Conservation (phyloP, 2,113 vertebrate genomes). For the Telmatochromis sp. region DNA sequence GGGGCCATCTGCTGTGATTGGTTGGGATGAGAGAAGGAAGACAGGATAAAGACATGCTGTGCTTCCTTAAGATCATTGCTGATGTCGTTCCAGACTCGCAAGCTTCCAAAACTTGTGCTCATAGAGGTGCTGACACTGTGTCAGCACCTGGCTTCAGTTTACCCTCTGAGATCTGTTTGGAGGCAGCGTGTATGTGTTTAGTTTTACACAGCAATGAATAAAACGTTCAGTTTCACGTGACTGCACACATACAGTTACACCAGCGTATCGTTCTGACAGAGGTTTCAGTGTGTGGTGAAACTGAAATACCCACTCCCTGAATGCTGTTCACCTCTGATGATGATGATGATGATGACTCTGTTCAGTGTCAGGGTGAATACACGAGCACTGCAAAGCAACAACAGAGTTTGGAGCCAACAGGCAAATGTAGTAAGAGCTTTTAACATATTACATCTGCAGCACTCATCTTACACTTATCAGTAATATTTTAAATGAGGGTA, state of each 20-base stretch:
- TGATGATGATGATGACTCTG: not conserved
- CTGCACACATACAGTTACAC: not conserved
- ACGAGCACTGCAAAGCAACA: not conserved
- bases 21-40: too few relatives aligned
- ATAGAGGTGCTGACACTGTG: not conserved
- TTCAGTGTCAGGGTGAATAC: not conserved
- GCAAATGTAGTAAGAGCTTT: constrained; percentile 52
- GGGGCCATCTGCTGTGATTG: too few relatives aligned
- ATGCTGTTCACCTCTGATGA: not conserved
- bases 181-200: not conserved
- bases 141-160: not conserved
- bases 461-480: constrained; percentile 66
- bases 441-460: constrained; percentile 46
- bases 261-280: not conserved
- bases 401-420: constrained; percentile 5
- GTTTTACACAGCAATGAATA: not conserved
- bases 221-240: not conserved
- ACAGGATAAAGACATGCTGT: not conserved
- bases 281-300: not conserved
- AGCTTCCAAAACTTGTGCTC: not conserved
- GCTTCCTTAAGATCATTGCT: not conserved
- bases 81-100: not conserved
- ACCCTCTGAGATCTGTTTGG: fast-evolving
- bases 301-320: not conserved
- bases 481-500: constrained; percentile 56